A percentile compares a stretch with the other conserved stretches of the same genome.
These are phyloP conservation scores for Abrostola triplasia DNA, from an alignment of 2,888 invertebrate genomes.

Conservation along the genomic window DNA sequence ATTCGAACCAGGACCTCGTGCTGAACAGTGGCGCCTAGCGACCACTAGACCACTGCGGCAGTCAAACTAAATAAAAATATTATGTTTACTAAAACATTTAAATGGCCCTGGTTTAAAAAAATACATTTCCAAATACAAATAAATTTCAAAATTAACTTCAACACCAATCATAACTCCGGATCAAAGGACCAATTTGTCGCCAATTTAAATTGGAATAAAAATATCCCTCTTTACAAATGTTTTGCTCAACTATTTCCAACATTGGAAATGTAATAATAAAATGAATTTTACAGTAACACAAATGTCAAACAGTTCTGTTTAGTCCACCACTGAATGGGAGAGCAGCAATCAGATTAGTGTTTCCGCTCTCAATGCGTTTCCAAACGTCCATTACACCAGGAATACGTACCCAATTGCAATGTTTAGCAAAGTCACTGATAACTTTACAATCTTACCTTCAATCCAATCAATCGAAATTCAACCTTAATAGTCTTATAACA, in stretches of 20 bases:
- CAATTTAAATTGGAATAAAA: background rate
- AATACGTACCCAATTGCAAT: slow-evolving; percentile 44
- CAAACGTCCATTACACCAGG: slow-evolving; percentile 43
- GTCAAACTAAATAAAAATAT: too few species aligned
- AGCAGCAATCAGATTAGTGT: slow-evolving; percentile 47
- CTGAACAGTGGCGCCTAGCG: too few species aligned
- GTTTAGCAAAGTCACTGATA: slow-evolving; percentile 28
- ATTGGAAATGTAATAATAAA: background rate
- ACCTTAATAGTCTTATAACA: accelerated
- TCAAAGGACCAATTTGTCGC: background rate
- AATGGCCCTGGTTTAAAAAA: too few species aligned
- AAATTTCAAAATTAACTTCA: too few species aligned
- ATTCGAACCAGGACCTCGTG: too few species aligned
- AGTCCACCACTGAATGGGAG: slow-evolving; percentile 8
- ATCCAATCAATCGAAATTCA: background rate
- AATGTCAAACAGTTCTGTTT: slow-evolving; percentile 8
- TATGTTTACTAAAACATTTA: too few species aligned
- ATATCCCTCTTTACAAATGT: background rate
- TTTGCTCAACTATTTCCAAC: background rate
- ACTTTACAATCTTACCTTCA: slow-evolving; percentile 6
- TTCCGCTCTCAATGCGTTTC: slow-evolving; percentile 33
- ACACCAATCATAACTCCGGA: background rate
- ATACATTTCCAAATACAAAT: too few species aligned
- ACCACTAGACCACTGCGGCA: too few species aligned
- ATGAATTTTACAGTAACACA: slow-evolving; percentile 6